phyloP scores from a whole-genome alignment of 2,797 vertebrate species.

The Botia kubotai region DNA sequence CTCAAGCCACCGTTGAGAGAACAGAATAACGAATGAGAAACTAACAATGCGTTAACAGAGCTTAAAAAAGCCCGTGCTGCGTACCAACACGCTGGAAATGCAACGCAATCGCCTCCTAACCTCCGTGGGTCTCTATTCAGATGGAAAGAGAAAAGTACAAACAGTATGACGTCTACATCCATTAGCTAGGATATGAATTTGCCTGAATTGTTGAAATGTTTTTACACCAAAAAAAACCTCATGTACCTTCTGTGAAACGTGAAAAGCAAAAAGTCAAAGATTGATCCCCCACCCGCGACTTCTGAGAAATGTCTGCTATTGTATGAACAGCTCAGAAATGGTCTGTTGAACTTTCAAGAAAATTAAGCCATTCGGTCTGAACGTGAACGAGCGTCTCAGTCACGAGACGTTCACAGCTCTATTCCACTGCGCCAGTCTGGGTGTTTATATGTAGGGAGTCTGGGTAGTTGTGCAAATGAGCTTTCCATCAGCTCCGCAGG shows the following conservation, averaged over 20 bases:
- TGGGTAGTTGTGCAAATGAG: slow-evolving; percentile 55
- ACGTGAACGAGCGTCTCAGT: slow-evolving; percentile 62
- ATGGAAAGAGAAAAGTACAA: not conserved
- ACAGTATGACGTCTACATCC: slow-evolving; percentile 24
- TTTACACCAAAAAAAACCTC: not conserved
- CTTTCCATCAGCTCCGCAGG: slow-evolving; percentile 56
- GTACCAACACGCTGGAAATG: slow-evolving; percentile 28
- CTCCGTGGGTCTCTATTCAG: slow-evolving; percentile 27
- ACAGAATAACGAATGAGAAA: slow-evolving; percentile 57
- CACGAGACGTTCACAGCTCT: slow-evolving; percentile 51
- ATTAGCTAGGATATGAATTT: slow-evolving; percentile 31
- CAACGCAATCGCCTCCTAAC: slow-evolving; percentile 25
- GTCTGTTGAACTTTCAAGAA: slow-evolving; percentile 61
- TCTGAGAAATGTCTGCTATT: slow-evolving; percentile 62
- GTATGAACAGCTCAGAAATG: slow-evolving; percentile 64
- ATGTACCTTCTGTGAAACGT: not conserved
- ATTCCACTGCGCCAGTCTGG: slow-evolving; percentile 54
- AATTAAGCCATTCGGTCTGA: slow-evolving; percentile 64
- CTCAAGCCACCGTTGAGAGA: slow-evolving; percentile 50
- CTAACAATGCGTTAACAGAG: slow-evolving; percentile 29
- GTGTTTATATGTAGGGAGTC: slow-evolving; percentile 73
- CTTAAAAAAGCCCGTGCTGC: slow-evolving; percentile 34
- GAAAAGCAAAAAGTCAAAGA: slow-evolving; percentile 1
- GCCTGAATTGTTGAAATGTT: slow-evolving; percentile 23
- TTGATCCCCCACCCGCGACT: slow-evolving; percentile 16